These are phyloP conservation scores for Anoura caudifer DNA, from an alignment of 2,113 vertebrate genomes.

Conservation along the genomic window DNA sequence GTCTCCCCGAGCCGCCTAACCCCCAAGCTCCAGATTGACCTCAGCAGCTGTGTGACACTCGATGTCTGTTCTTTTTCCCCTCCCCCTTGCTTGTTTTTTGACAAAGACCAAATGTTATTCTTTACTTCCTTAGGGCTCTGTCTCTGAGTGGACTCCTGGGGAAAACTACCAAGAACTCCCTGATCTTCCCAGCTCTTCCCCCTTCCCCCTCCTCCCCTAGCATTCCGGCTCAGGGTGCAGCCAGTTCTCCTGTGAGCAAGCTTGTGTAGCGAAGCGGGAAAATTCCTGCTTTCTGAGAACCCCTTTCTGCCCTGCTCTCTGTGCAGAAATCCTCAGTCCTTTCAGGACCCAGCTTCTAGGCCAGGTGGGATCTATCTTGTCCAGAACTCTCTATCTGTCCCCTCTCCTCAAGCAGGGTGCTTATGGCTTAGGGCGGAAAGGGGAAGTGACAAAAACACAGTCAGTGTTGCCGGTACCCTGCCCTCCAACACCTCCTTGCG, in stretches of 20 bases:
- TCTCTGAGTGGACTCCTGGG: slow-evolving; percentile 51
- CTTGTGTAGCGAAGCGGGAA: neutral
- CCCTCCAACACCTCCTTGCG: neutral
- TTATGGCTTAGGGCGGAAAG: neutral
- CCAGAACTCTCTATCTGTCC: neutral
- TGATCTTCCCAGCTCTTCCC: slow-evolving; percentile 27
- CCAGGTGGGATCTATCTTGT: neutral
- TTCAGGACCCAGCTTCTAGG: neutral
- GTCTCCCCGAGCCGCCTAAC: neutral
- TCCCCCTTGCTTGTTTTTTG: slow-evolving; percentile 68
- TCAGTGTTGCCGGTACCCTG: neutral
- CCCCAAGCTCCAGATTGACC: slow-evolving; percentile 61
- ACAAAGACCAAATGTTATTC: slow-evolving; percentile 75
- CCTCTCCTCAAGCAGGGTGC: neutral
- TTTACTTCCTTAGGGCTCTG: slow-evolving; percentile 66
- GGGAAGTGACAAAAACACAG: slow-evolving; percentile 38
- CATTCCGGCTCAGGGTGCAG: slow-evolving; percentile 67
- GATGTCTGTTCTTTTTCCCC: slow-evolving; percentile 56
- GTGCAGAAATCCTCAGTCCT: neutral
- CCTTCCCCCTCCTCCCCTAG: neutral
- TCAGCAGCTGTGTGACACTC: slow-evolving; percentile 63
- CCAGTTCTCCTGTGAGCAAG: neutral
- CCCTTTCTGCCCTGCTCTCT: neutral
- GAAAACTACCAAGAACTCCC: slow-evolving; percentile 52
- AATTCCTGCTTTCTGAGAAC: neutral